Conservation (phyloP, 1,140 invertebrate species). For the Amyelois transitella region DNA sequence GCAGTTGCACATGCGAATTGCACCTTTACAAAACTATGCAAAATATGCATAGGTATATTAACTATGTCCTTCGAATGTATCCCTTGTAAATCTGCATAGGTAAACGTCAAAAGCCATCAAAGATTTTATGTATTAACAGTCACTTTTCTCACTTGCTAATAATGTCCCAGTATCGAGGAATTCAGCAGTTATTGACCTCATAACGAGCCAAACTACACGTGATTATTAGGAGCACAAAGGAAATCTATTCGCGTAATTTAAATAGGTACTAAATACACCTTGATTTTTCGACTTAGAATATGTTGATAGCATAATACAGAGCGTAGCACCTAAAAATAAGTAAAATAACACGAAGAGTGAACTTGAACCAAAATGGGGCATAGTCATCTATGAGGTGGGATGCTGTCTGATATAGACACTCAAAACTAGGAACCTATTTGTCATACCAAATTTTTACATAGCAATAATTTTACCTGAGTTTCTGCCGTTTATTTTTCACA, state of each 20-base stretch:
- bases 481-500: conserved; percentile 69
- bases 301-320: neutral
- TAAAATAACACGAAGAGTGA: conserved; percentile 46
- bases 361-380: conserved; percentile 49
- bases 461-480: conserved; percentile 49
- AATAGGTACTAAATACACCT: neutral
- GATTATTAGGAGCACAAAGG: conserved; percentile 61
- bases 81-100: neutral
- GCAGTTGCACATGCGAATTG: conserved; percentile 22
- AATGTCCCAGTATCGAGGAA: conserved; percentile 5
- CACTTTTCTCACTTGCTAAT: neutral
- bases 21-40: neutral
- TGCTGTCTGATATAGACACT: neutral
- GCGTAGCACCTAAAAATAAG: conserved; percentile 9
- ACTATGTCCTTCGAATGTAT: neutral
- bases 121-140: neutral
- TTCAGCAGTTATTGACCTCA: conserved; percentile 68
- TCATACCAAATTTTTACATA: neutral
- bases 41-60: too few relatives aligned
- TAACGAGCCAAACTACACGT: conserved; percentile 67
- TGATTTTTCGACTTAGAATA: neutral
- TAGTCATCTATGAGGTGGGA: conserved; percentile 12
- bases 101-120: neutral
- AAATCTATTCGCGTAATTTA: conserved; percentile 14
- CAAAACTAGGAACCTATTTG: neutral